Percentiles rank a stretch among this genome's conserved stretches.
Conservation (phyloP, 2,888 invertebrate genomes). For the Melinaea menophilus region DNA sequence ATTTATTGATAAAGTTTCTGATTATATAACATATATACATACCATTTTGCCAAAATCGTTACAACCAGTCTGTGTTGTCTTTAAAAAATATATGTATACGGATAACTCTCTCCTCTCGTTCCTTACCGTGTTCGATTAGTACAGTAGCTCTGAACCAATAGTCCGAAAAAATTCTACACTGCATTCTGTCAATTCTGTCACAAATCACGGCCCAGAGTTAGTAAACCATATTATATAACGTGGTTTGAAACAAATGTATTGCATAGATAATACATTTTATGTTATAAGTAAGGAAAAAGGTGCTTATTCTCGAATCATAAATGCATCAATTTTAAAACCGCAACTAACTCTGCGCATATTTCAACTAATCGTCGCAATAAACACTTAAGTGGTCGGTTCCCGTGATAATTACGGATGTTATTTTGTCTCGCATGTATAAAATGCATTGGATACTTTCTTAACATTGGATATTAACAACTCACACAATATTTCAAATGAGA, state of each 20-base stretch:
- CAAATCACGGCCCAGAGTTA: too few relatives aligned
- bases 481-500: background rate
- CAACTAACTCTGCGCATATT: conserved; percentile 53
- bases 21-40: too few relatives aligned
- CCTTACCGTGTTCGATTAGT: too few relatives aligned
- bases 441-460: conserved; percentile 47
- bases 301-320: background rate
- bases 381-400: conserved; percentile 48
- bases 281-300: background rate
- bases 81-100: too few relatives aligned
- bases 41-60: too few relatives aligned
- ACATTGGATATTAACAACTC: conserved; percentile 28
- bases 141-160: too few relatives aligned
- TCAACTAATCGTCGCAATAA: conserved; percentile 61
- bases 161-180: too few relatives aligned
- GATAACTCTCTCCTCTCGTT: too few relatives aligned
- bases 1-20: too few relatives aligned
- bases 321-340: conserved; percentile 24
- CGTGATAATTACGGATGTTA: conserved; percentile 63
- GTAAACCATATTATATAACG: background rate
- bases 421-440: conserved; percentile 51
- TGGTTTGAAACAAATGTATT: background rate
- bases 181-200: too few relatives aligned
- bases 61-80: too few relatives aligned
- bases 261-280: background rate